Percentiles rank a stretch among this genome's conserved stretches.
Evolutionary conservation across 1,140 invertebrate genomes (phyloP).

Genomic region (Cecropterus lyciades): DNA sequence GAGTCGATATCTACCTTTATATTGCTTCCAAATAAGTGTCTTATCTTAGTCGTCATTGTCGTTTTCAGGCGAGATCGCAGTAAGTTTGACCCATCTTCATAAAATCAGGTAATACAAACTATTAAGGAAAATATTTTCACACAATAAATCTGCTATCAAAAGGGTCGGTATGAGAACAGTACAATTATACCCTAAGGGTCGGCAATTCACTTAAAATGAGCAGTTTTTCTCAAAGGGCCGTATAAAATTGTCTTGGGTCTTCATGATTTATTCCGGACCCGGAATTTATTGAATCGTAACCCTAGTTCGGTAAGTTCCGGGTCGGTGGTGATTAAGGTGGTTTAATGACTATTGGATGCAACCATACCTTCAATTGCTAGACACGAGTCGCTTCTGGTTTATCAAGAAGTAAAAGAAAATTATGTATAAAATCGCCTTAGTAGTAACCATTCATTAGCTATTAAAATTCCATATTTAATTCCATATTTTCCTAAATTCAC

Average conservation of each 20-base stretch:
- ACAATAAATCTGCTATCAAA: conserved; percentile 16
- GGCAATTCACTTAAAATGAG: conserved; percentile 51
- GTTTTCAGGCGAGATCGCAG: too few species aligned
- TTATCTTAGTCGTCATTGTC: too few species aligned
- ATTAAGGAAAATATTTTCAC: conserved; percentile 2
- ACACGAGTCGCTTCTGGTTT: neutral
- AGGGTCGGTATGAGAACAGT: conserved; percentile 29
- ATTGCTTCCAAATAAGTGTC: too few species aligned
- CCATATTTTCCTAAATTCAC: too few species aligned
- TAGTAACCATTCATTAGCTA: too few species aligned
- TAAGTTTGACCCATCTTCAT: too few species aligned
- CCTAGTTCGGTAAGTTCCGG: conserved; percentile 18
- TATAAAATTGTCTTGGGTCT: conserved; percentile 49
- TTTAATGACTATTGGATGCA: neutral
- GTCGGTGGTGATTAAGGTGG: conserved; percentile 5
- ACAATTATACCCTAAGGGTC: conserved; percentile 47
- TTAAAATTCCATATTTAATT: too few species aligned
- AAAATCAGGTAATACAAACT: conserved; percentile 5
- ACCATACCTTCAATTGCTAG: neutral
- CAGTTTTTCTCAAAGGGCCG: conserved; percentile 45
- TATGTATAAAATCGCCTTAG: too few species aligned
- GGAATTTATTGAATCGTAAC: conserved; percentile 24
- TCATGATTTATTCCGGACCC: conserved; percentile 44
- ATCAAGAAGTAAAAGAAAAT: too few species aligned
- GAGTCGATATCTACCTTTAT: too few species aligned